Evolutionary conservation across 2,797 vertebrate species (phyloP).

Genomic region (Perdix hodgsoniae): DNA sequence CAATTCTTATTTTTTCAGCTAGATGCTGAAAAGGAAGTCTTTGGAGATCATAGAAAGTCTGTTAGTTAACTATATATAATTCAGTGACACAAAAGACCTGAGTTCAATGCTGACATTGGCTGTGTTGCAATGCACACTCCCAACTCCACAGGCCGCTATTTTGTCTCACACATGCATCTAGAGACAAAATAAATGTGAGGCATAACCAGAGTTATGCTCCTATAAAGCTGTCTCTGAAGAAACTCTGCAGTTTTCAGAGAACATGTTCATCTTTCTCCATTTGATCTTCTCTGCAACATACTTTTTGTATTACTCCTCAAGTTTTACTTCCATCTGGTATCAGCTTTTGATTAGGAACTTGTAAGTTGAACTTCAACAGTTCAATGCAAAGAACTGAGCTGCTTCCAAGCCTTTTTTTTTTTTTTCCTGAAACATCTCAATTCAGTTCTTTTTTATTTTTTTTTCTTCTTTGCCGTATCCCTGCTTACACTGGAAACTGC

Average conservation of each 20-base stretch:
- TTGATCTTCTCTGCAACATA: slow-evolving; percentile 79
- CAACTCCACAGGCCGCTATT: background rate
- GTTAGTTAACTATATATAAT: background rate
- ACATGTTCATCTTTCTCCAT: slow-evolving; percentile 71
- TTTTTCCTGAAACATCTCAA: slow-evolving; percentile 13
- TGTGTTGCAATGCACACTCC: background rate
- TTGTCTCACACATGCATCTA: background rate
- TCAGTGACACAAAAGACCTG: background rate
- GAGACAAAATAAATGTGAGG: background rate
- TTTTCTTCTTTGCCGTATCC: background rate
- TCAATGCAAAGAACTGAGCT: slow-evolving; percentile 43
- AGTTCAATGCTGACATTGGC: background rate
- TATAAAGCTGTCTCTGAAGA: slow-evolving; percentile 61
- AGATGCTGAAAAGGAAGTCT: background rate
- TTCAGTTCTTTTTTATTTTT: background rate
- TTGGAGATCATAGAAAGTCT: background rate
- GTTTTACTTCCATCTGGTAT: slow-evolving; percentile 82
- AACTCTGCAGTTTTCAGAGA: slow-evolving; percentile 46
- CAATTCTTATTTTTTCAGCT: background rate
- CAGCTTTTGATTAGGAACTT: slow-evolving; percentile 77
- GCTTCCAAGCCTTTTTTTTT: slow-evolving; percentile 39
- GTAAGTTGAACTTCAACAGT: slow-evolving; percentile 60
- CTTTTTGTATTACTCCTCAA: slow-evolving; percentile 78
- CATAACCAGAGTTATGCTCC: background rate
- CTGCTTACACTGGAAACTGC: background rate